Evolutionary conservation across 2,888 invertebrate genomes (phyloP), one percentile per base, ranked within the genome.

Genomic region (Deilephila elpenor): DNA sequence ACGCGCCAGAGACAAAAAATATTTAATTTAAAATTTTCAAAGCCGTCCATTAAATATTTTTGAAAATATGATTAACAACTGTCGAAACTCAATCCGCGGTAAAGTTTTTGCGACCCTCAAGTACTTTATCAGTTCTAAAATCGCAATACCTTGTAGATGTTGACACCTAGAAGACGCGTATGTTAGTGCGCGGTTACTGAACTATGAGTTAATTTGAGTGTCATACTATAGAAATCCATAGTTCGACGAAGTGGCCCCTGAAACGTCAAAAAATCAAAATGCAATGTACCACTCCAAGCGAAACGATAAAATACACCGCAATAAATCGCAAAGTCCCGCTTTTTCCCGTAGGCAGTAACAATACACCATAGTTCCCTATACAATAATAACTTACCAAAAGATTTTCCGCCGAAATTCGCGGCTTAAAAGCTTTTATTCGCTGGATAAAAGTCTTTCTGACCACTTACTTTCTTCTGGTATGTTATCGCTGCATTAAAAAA

Each of bases 401-500:
- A 44, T 51, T 67, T 60, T 25, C 20, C 64, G 25, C 44, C 67
- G 17, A 67, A 67, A 51, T 6, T 67, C 51, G 44, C 67, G 17
- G 51, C 44, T 25, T 44, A 67, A 67, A 67, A 67, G 44, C 67
- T 67, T 67, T 67, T 67, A 51, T 67, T 51, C 67, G 51, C 17
- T n/a, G 51, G 5, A 29, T 67, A 67, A 67, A 67, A 67, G 67
- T 67, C 56, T 56, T 56, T 56, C 67, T 67, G 67, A 51, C 67
- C 67, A 51, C 67, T 56, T 56, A 72, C 32, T 32, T 34, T 53
- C 32, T n/a, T 14, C 72, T 72, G 32, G 62, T 32, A 72, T 64
- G 62, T 72, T 72, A 72, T 53, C 56, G 56, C 62, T 32, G 19
- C 62, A 64, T 72, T 72, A 64, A 64, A 67, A 72, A 72, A 61